phyloP scores from a whole-genome alignment of 2,113 vertebrate species.

The Prinia subflava region DNA sequence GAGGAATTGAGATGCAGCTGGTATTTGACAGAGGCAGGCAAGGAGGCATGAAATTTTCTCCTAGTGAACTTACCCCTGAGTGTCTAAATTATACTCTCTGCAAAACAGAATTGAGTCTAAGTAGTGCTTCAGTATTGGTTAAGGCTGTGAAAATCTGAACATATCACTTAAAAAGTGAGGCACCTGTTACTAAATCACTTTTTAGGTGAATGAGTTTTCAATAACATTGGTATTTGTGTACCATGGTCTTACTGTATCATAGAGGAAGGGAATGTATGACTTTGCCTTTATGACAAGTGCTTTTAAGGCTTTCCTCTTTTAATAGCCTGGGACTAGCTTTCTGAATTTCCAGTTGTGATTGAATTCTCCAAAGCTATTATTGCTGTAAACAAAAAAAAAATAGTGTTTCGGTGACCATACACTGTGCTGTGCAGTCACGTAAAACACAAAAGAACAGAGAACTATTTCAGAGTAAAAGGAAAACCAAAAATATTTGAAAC shows the following conservation, averaged over 20 bases:
- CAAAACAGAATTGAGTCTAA: neutral
- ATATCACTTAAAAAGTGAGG: neutral
- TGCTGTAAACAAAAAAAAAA: slow-evolving; percentile 40
- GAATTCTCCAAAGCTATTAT: slow-evolving; percentile 46
- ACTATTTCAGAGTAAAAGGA: slow-evolving; percentile 5
- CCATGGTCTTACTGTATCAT: neutral
- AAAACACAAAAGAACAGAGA: slow-evolving; percentile 25
- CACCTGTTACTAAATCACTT: neutral
- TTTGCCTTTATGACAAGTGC: neutral
- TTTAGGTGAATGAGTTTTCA: neutral
- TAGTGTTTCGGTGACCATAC: neutral
- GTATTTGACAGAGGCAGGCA: neutral
- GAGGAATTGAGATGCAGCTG: neutral
- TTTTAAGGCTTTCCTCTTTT: slow-evolving; percentile 3
- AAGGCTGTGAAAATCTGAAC: neutral
- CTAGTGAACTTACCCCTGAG: neutral
- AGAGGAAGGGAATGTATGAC: neutral
- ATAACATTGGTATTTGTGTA: neutral
- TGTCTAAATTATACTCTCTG: neutral
- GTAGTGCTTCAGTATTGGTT: neutral
- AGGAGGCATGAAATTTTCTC: neutral
- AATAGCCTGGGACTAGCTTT: slow-evolving; percentile 22
- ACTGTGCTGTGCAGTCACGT: slow-evolving; percentile 16
- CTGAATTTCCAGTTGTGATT: slow-evolving; percentile 24
- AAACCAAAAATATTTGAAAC: neutral